Percentiles rank a stretch among this genome's conserved stretches.
Evolutionary conservation across 2,888 invertebrate genomes (phyloP).

Genomic region (Boloria euphrosyne): DNA sequence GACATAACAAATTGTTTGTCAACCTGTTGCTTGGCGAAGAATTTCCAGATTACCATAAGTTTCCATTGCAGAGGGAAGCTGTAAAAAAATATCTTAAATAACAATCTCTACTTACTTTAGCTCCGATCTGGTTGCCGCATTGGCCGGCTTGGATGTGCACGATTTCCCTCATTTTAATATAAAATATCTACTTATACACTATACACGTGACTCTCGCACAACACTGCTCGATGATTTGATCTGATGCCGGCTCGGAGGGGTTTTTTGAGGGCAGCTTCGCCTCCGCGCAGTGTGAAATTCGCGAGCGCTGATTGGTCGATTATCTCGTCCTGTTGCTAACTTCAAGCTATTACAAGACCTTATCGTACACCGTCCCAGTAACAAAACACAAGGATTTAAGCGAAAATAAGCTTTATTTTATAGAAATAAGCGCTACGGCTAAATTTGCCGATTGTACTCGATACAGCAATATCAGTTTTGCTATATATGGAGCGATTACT

Average conservation of each 20-base stretch:
- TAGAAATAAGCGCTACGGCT: slow-evolving; percentile 25
- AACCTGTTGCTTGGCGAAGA: neutral
- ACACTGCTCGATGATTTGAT: slow-evolving; percentile 75
- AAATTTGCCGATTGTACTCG: slow-evolving; percentile 28
- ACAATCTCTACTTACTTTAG: slow-evolving; percentile 66
- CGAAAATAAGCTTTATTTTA: slow-evolving; percentile 19
- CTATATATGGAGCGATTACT: slow-evolving; percentile 55
- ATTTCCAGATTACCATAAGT: slow-evolving; percentile 25
- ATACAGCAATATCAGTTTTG: slow-evolving; percentile 58
- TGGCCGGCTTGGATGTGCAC: slow-evolving; percentile 92
- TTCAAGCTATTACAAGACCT: slow-evolving; percentile 52
- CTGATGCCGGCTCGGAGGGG: slow-evolving; percentile 62
- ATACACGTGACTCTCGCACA: slow-evolving; percentile 73
- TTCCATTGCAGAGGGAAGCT: slow-evolving; percentile 12
- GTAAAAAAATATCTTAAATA: neutral
- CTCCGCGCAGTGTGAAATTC: slow-evolving; percentile 65
- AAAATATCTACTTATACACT: slow-evolving; percentile 68
- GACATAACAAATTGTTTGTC: no score
- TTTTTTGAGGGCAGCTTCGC: slow-evolving; percentile 75
- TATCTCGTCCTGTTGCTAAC: slow-evolving; percentile 52
- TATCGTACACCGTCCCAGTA: slow-evolving; percentile 27
- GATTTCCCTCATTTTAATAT: slow-evolving; percentile 89
- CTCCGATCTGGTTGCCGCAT: slow-evolving; percentile 93
- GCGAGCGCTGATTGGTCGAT: slow-evolving; percentile 62
- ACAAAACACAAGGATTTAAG: neutral